phyloP scores from a whole-genome alignment of 2,113 vertebrate species.

The Aix galericulata region DNA sequence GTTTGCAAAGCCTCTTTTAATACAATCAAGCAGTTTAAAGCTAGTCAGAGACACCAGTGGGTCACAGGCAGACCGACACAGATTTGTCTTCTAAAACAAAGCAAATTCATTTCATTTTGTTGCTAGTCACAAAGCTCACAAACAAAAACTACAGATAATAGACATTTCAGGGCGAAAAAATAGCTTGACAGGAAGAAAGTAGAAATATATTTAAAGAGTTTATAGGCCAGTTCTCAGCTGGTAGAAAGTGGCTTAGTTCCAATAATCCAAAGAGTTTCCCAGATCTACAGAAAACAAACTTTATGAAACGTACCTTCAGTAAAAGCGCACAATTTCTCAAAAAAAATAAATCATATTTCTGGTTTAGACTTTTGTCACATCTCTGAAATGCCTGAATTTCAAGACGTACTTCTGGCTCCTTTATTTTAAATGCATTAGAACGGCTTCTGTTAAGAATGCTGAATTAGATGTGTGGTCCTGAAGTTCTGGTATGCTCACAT shows the following conservation, averaged over 20 bases:
- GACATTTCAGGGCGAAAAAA: not conserved
- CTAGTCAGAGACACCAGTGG: not conserved
- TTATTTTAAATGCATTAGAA: not conserved
- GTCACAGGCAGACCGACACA: not conserved
- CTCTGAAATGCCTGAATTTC: not conserved
- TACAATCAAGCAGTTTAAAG: not conserved
- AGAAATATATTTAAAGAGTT: not conserved
- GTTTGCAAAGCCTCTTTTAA: constrained; percentile 2
- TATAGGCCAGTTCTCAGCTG: not conserved
- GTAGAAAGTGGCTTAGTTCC: not conserved
- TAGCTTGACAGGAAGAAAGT: not conserved
- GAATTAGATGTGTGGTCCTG: not conserved
- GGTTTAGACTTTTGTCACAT: not conserved
- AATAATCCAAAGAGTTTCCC: not conserved
- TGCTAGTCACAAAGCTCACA: not conserved
- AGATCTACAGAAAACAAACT: not conserved
- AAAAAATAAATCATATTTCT: not conserved
- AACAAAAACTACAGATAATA: not conserved
- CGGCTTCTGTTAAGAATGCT: not conserved
- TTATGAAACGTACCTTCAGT: not conserved
- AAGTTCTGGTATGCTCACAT: not conserved
- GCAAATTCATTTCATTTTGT: not conserved
- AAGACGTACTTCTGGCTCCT: not conserved
- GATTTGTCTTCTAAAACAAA: not conserved
- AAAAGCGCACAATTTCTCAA: not conserved